Percentiles rank a stretch among this genome's conserved stretches.
phyloP scores from a whole-genome alignment of 2,113 vertebrate genomes.

The Elgaria multicarinata region DNA sequence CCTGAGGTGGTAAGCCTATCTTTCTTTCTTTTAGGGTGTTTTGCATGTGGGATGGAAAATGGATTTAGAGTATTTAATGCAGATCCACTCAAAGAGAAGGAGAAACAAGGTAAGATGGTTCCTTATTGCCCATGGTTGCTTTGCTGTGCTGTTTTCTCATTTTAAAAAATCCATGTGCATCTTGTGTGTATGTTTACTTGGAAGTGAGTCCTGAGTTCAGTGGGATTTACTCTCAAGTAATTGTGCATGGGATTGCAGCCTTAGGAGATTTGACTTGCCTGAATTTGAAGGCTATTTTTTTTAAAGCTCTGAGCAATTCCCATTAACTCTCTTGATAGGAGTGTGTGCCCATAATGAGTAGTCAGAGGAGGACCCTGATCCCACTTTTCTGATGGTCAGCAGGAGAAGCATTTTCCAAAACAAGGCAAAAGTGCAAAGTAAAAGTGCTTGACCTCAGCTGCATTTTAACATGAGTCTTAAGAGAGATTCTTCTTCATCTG shows the following conservation, averaged over 20 bases:
- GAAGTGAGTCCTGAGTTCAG: not conserved
- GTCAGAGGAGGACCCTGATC: not conserved
- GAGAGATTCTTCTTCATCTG: not conserved
- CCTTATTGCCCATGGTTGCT: not conserved
- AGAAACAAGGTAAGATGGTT: slow-evolving; percentile 92
- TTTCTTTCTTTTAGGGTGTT: slow-evolving; percentile 86
- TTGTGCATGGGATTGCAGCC: not conserved
- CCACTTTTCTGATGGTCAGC: too few species aligned
- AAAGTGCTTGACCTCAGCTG: not conserved
- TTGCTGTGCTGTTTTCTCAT: slow-evolving; percentile 4
- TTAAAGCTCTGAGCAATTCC: not conserved
- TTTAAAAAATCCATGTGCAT: not conserved
- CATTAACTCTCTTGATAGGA: not conserved
- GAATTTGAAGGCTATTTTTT: not conserved
- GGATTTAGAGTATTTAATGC: slow-evolving; percentile 99
- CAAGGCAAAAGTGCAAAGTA: not conserved
- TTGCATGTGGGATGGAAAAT: slow-evolving; percentile 99
- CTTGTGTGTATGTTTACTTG: not conserved
- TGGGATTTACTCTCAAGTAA: not conserved
- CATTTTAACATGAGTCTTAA: not conserved
- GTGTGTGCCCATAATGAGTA: not conserved
- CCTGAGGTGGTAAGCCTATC: not conserved
- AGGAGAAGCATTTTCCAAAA: not conserved
- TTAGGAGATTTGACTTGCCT: not conserved
- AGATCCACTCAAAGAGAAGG: slow-evolving; percentile 98